phyloP scores from a whole-genome alignment of 2,888 invertebrate species.

The Idaea biselata region DNA sequence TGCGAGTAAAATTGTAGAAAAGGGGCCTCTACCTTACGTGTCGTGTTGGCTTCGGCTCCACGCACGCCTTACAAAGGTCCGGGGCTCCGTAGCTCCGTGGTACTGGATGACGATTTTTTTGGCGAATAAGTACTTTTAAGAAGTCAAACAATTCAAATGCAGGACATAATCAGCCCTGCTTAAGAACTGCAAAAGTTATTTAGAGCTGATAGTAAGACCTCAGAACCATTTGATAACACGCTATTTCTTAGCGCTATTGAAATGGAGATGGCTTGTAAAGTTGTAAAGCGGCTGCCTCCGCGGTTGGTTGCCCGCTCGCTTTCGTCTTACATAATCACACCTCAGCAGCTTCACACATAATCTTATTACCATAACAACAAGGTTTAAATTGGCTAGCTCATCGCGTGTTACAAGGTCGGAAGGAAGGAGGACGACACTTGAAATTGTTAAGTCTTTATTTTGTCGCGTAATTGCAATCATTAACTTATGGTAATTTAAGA shows the following conservation, averaged over 20 bases:
- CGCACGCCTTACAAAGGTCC: too few species aligned
- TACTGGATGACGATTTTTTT: too few species aligned
- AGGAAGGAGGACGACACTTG: slow-evolving; percentile 41
- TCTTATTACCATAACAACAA: slow-evolving; percentile 18
- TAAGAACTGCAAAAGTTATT: too few species aligned
- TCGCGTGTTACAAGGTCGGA: slow-evolving; percentile 42
- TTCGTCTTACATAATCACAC: slow-evolving; percentile 44
- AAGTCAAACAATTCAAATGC: too few species aligned
- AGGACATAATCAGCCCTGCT: too few species aligned
- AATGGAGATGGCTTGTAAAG: slow-evolving; percentile 43
- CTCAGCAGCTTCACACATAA: slow-evolving; percentile 11
- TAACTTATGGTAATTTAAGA: slow-evolving; percentile 27
- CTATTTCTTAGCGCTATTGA: slow-evolving; percentile 34
- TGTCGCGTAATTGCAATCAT: slow-evolving; percentile 34
- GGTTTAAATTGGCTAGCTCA: slow-evolving; percentile 29
- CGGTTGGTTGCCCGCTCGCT: slow-evolving; percentile 55
- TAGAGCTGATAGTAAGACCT: neutral
- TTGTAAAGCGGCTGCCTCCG: slow-evolving; percentile 41
- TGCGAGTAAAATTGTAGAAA: too few species aligned
- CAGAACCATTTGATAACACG: slow-evolving; percentile 28
- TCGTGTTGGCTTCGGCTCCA: too few species aligned
- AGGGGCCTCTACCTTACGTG: too few species aligned
- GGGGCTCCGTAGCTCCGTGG: too few species aligned
- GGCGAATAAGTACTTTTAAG: too few species aligned
- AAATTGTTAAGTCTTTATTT: slow-evolving; percentile 29